Evolutionary conservation across 2,113 vertebrate species (phyloP), one percentile per base, ranked within the genome.

Genomic region (Sclerurus mexicanus): DNA sequence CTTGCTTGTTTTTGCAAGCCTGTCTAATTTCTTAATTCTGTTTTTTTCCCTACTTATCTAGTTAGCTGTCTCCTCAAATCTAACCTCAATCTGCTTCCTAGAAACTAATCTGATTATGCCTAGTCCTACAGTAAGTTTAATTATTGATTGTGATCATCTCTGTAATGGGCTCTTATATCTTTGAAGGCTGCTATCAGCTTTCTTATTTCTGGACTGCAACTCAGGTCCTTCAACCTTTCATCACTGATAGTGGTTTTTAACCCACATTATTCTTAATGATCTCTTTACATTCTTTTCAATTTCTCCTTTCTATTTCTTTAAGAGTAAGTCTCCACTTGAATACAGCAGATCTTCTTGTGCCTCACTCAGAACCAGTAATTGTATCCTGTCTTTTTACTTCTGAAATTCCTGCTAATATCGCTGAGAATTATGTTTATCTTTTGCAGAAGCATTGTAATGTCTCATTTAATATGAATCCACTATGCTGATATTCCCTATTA

Each of bases 291-390:
- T 69, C 3, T 72, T 87, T 79, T 50, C 2, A 24, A 2, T 22
- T 87, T 86, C 81, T 40, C 9, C 27, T 58, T 92, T 49, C 0
- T n/a, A 37, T 67, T 72, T 87, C 6, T 80, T 81, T 81, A 12
- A 55, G 6, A 50, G 4, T 46, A 71, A 53, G 25, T 27, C 39
- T 15, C 4, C 28, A 75, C 0, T 1, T 3, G 5, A 75, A 74
- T 15, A 62, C 5, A 91, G 9, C 14, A 42, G 35, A 92, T 96
- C 10, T 25, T 69, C 68, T 74, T 24, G 9, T 66, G 19, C 9
- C 58, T 76, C 31, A 40, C 14, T 69, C 50, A 77, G n/a, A 77
- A 81, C 6, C 16, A 19, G 12, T 49, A 49, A 50, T 25, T 46
- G 8, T 53, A 21, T 86, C n/a, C 15, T 73, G 14, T 37, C 11